Base-by-base conservation (phyloP, 2,888 invertebrate species). In the Anorthoa munda region DNA sequence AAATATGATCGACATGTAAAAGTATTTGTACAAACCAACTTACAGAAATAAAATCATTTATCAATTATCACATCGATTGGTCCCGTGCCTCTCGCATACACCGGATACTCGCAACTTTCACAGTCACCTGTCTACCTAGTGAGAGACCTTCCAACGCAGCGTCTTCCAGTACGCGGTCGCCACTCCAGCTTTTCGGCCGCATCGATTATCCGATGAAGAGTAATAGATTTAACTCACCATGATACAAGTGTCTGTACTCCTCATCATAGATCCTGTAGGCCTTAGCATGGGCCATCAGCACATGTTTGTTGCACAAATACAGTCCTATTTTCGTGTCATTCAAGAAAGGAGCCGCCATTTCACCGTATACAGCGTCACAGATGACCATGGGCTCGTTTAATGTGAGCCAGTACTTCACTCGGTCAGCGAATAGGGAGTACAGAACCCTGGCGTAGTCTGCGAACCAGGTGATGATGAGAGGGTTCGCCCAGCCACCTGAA, bases 391-490 rank as follows among this genome's bases (percentile, higher is more conserved):
- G 72, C 31, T 98, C 98, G 89, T 98, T 98, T 58, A 98, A 94
- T 0, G 98, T 98, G 0, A 97, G 96, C 98, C 98, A 98, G 55
- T 95, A 91, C 88, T 95, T 97, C 1, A 97, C 97, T 56, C 97
- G 95, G 81, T 97, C 96, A 0, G 97, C 97, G 78, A 95, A 97
- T 76, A 97, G 93, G 11, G 93, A 92, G 85, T 95, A 96, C 2
- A 96, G 89, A 1, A 97, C 83, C 26, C 94, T 93, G 0, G 97
- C 97, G 85, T 97, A 97, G 82, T 97, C 97, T 51, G 91, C 94
- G 84, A 97, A 97, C 88, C 97, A 94, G 15, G 97, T 96, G 26
- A 95, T 93, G 2, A 97, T 96, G 71, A 96, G 92, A 0, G 97
- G 96, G 89, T 97, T 97, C 0, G 96, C 92, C 97, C 97, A 97